phyloP scores from a whole-genome alignment of 2,797 vertebrate species.

The Rousettus madagascariensis region DNA sequence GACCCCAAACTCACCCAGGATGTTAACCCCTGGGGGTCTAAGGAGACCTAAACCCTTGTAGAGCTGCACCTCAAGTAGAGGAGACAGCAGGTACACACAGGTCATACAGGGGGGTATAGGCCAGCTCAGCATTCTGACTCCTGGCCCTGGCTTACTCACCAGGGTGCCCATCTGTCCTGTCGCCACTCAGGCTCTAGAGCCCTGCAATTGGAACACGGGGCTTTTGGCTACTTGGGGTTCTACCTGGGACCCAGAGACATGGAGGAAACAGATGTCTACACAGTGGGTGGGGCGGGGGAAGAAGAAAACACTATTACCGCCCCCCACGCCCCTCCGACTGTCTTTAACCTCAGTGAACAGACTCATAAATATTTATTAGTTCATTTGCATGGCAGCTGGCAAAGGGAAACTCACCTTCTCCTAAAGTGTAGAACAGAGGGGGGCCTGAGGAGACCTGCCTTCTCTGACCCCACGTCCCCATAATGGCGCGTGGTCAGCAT shows the following conservation, averaged over 20 bases:
- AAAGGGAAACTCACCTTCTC: slow-evolving; percentile 69
- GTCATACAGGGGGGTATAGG: not conserved
- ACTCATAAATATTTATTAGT: slow-evolving; percentile 71
- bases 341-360: slow-evolving; percentile 55
- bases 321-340: slow-evolving; percentile 57
- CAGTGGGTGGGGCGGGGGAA: not conserved
- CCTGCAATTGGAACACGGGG: not conserved
- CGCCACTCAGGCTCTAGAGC: not conserved
- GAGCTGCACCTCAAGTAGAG: not conserved
- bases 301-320: slow-evolving; percentile 36
- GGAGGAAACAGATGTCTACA: slow-evolving; percentile 61
- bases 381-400: slow-evolving; percentile 71
- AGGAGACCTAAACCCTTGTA: not conserved
- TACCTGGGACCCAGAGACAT: slow-evolving; percentile 49
- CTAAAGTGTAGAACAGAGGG: slow-evolving; percentile 54
- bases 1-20: not conserved
- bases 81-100: not conserved
- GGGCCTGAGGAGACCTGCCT: slow-evolving; percentile 42
- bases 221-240: slow-evolving; percentile 2
- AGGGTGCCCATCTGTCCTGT: not conserved
- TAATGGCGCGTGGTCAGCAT: not conserved
- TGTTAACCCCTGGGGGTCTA: not conserved
- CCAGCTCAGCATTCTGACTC: slow-evolving; percentile 39
- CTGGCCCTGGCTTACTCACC: not conserved
- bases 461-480: not conserved